These are phyloP conservation scores for Pseudochirops corinnae DNA, from an alignment of 2,797 vertebrate genomes.

Conservation along the genomic window DNA sequence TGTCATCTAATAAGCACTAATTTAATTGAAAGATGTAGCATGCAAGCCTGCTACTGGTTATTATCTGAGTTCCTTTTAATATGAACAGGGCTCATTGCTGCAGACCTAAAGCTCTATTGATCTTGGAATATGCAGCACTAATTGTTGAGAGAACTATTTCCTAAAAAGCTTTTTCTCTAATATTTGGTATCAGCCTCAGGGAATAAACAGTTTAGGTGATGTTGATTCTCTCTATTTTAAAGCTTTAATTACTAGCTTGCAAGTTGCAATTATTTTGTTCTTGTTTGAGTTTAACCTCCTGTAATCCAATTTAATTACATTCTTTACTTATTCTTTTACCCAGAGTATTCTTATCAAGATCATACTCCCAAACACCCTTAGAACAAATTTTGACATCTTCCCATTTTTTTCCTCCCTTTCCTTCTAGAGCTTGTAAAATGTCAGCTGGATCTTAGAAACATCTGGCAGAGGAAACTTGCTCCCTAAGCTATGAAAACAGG, in stretches of 20 bases:
- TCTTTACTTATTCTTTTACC: constrained; percentile 74
- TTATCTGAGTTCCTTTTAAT: constrained; percentile 63
- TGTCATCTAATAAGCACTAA: constrained; percentile 60
- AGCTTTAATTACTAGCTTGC: constrained; percentile 78
- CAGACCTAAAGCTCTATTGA: constrained; percentile 68
- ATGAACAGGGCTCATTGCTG: constrained; percentile 57
- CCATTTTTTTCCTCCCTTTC: neutral
- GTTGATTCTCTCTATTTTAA: constrained; percentile 77
- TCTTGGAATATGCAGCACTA: constrained; percentile 64
- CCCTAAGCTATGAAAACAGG: constrained; percentile 22
- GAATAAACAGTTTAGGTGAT: constrained; percentile 75
- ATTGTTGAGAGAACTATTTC: constrained; percentile 53
- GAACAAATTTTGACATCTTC: constrained; percentile 68
- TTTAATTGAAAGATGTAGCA: constrained; percentile 68
- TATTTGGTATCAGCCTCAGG: constrained; percentile 79
- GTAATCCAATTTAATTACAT: constrained; percentile 80
- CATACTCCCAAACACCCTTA: constrained; percentile 65
- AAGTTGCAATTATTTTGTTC: constrained; percentile 79
- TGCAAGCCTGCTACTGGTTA: constrained; percentile 38
- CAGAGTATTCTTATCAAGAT: constrained; percentile 65
- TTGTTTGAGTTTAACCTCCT: constrained; percentile 77
- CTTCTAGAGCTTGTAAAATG: constrained; percentile 51
- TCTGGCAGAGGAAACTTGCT: constrained; percentile 50
- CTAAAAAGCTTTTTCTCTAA: constrained; percentile 62
- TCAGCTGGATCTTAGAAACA: constrained; percentile 43